Evolutionary conservation across 53 echinoderm and acorn worm species (phyloP).

Genomic region (Zoroaster sp.): DNA sequence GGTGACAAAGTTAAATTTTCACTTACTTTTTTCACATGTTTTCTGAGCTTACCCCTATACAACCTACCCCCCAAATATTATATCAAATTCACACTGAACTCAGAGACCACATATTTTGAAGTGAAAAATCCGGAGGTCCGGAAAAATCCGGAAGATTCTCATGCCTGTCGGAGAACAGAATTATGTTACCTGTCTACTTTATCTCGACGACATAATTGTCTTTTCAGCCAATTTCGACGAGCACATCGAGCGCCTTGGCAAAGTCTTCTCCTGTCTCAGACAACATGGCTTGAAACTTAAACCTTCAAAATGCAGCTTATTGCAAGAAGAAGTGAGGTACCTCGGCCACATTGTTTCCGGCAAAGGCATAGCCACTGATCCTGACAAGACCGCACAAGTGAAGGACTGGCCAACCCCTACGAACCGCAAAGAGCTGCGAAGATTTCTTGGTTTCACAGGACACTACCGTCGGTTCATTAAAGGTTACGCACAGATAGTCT

Average conservation of each 20-base stretch:
- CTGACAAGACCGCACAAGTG: neutral
- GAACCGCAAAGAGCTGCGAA: too few species aligned
- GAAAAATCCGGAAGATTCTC: too few species aligned
- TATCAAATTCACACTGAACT: too few species aligned
- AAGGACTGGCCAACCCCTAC: neutral
- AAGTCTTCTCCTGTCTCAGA: neutral
- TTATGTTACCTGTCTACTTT: neutral
- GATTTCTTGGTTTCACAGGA: too few species aligned
- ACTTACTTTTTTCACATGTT: too few species aligned
- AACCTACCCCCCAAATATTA: too few species aligned
- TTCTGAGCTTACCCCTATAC: too few species aligned
- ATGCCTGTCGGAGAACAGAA: slow-evolving; percentile 19
- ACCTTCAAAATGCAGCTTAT: slow-evolving; percentile 36
- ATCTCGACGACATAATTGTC: slow-evolving; percentile 48
- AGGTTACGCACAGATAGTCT: neutral
- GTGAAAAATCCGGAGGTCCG: too few species aligned
- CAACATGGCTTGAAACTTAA: slow-evolving; percentile 29
- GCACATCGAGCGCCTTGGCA: slow-evolving; percentile 3
- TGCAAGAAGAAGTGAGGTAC: slow-evolving; percentile 1
- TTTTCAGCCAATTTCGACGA: slow-evolving; percentile 29
- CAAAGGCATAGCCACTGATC: slow-evolving; percentile 1
- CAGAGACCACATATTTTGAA: too few species aligned
- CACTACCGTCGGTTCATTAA: slow-evolving; percentile 12
- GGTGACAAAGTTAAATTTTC: too few species aligned
- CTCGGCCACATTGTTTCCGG: neutral